Percentiles rank a stretch among this genome's conserved stretches.
phyloP scores from a whole-genome alignment of 2,113 vertebrate species.

The Poeciliopsis turrubarensis region DNA sequence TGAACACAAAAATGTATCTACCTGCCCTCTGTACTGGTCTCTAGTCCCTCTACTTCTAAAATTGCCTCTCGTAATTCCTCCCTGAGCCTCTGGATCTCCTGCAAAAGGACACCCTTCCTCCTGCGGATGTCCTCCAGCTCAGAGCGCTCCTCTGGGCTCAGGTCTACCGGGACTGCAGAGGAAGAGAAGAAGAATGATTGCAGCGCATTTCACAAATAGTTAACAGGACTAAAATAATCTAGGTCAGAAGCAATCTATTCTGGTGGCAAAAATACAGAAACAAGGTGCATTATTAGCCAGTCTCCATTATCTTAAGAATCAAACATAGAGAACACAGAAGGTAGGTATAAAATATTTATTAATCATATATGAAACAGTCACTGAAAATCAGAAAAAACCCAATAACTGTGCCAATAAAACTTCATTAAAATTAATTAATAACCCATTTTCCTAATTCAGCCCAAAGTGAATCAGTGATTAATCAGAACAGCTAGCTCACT shows the following conservation, averaged over 20 bases:
- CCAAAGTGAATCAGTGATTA: no score
- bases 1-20: slow-evolving; percentile 55
- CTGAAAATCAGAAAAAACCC: no score
- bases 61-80: slow-evolving; percentile 91
- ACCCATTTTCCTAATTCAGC: no score
- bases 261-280: neutral
- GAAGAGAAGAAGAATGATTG: slow-evolving; percentile 51
- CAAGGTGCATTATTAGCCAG: slow-evolving; percentile 9
- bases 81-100: slow-evolving; percentile 90
- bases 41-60: slow-evolving; percentile 90
- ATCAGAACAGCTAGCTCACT: no score
- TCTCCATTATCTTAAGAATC: neutral
- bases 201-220: slow-evolving; percentile 20
- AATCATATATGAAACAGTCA: neutral
- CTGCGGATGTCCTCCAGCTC: slow-evolving; percentile 92
- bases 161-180: slow-evolving; percentile 86
- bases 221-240: slow-evolving; percentile 19
- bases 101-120: slow-evolving; percentile 88
- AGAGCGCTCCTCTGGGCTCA: slow-evolving; percentile 90
- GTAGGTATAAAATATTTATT: neutral
- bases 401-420: no score
- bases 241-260: neutral
- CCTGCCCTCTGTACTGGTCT: slow-evolving; percentile 91
- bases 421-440: no score
- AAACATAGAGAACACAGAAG: neutral